A percentile compares a stretch with the other conserved stretches of the same genome.
Evolutionary conservation across 2,888 invertebrate genomes (phyloP).

Genomic region (Anagyrus pseudococci): DNA sequence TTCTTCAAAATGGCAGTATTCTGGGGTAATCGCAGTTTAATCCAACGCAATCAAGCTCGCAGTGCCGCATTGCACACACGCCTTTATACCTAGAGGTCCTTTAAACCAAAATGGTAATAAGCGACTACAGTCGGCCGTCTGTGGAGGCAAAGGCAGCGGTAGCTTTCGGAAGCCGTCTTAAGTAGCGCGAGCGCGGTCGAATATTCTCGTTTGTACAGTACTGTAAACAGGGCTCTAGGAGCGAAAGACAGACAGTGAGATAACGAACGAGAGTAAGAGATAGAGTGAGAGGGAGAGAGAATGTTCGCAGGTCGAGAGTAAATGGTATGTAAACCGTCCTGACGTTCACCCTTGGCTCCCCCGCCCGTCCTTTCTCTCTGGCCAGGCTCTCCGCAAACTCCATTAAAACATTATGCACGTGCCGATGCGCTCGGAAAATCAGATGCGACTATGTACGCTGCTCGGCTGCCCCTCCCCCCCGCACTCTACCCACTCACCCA

Average conservation of each 20-base stretch:
- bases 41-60: too few species aligned
- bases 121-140: too few species aligned
- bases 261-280: slow-evolving; percentile 3
- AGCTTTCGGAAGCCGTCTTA: too few species aligned
- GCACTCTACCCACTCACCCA: background rate
- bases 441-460: slow-evolving; percentile 45
- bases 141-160: too few species aligned
- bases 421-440: slow-evolving; percentile 62
- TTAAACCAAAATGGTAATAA: too few species aligned
- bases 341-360: slow-evolving; percentile 54
- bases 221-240: slow-evolving; percentile 53
- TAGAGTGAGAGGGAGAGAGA: slow-evolving; percentile 7
- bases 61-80: too few species aligned
- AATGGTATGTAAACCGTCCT: slow-evolving; percentile 62
- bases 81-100: too few species aligned
- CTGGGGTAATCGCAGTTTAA: too few species aligned
- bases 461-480: background rate
- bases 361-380: slow-evolving; percentile 37
- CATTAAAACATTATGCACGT: slow-evolving; percentile 63
- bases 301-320: slow-evolving; percentile 55
- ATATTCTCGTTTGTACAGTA: slow-evolving; percentile 60
- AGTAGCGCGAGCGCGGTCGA: too few species aligned
- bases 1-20: too few species aligned
- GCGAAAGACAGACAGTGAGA: slow-evolving; percentile 19
- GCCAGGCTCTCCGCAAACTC: slow-evolving; percentile 58